Evolutionary conservation across 2,113 vertebrate species (phyloP).

Genomic region (Chloropsis cyanopogon): DNA sequence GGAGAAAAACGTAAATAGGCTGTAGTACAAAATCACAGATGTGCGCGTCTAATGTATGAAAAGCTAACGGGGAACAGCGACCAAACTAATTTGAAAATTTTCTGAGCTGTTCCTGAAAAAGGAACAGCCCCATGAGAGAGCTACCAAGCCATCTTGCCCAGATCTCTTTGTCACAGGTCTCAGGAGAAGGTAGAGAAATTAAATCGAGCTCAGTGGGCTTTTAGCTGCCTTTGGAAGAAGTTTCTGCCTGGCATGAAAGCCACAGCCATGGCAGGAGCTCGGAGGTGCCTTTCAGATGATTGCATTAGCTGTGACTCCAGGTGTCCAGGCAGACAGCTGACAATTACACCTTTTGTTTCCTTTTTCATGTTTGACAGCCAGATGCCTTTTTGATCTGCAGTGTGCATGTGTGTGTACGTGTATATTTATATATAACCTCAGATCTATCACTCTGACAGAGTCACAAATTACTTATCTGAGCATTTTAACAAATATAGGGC

Average conservation of each 20-base stretch:
- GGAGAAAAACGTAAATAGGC: not conserved
- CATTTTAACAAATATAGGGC: not conserved
- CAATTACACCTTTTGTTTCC: conserved; percentile 40
- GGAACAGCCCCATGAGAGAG: not conserved
- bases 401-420: not conserved
- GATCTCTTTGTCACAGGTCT: not conserved
- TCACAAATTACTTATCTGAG: not conserved
- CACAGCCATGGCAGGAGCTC: not conserved
- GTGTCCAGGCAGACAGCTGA: conserved; percentile 46
- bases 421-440: not conserved
- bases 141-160: not conserved
- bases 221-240: conserved; percentile 27
- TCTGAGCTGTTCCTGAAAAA: not conserved
- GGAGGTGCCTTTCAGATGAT: conserved; percentile 24
- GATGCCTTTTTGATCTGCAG: conserved; percentile 29
- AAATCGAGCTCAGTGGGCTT: not conserved
- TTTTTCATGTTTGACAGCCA: conserved; percentile 57
- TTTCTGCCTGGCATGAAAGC: conserved; percentile 21
- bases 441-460: not conserved
- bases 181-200: not conserved
- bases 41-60: not conserved
- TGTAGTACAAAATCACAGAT: not conserved
- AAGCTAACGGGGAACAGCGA: not conserved
- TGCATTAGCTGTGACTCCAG: conserved; percentile 26
- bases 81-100: not conserved